Conservation (phyloP, 2,888 invertebrate genomes). For the Noctua janthina region DNA sequence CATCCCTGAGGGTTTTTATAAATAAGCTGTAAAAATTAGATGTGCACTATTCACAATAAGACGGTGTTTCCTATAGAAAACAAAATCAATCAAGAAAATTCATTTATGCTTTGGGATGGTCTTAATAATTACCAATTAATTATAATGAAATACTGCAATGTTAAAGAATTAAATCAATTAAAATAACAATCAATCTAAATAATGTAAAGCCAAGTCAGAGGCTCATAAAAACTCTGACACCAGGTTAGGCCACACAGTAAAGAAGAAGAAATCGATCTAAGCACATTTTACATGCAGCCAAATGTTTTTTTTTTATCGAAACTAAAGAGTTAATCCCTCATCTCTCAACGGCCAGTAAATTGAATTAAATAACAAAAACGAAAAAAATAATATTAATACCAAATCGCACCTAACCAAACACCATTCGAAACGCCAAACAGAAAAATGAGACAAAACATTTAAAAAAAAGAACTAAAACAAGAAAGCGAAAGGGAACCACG, state of each 20-base stretch:
- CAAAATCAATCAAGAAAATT: background rate
- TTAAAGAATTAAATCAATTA: background rate
- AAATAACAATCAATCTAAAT: too few species aligned
- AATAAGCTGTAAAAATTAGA: background rate
- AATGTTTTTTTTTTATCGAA: background rate
- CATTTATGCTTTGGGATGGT: too few species aligned
- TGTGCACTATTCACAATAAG: background rate
- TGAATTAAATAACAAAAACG: background rate
- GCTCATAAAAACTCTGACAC: too few species aligned
- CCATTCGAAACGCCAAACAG: slow-evolving; percentile 21
- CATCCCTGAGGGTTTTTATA: background rate
- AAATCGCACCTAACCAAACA: slow-evolving; percentile 30
- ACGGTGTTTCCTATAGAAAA: background rate
- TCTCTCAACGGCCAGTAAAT: background rate
- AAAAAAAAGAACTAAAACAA: slow-evolving; percentile 23
- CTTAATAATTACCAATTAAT: too few species aligned
- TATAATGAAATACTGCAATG: background rate
- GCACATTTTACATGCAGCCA: background rate
- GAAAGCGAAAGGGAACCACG: slow-evolving; percentile 61
- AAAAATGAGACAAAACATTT: slow-evolving; percentile 43
- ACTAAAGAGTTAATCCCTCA: background rate
- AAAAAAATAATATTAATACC: background rate
- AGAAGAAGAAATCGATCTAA: background rate
- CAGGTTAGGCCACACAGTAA: too few species aligned
- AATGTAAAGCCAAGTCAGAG: too few species aligned